Evolutionary conservation across 2,888 invertebrate species (phyloP).

Genomic region (Cephalotes varians): DNA sequence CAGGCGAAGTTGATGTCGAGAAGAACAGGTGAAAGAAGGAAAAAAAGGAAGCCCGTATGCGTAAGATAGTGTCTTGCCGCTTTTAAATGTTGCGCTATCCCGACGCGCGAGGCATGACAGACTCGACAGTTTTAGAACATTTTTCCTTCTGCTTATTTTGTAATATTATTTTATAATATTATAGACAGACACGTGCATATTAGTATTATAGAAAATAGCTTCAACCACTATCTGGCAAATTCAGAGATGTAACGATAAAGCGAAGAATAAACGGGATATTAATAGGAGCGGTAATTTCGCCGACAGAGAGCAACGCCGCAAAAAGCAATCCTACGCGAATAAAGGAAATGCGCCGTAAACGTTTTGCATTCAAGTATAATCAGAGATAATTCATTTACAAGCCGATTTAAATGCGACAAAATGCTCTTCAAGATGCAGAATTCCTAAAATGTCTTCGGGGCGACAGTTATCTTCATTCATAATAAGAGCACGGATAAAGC

Average conservation of each 20-base stretch:
- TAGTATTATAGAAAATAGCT: not conserved
- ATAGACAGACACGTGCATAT: not conserved
- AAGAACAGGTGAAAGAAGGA: not conserved
- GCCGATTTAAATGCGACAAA: slow-evolving; percentile 28
- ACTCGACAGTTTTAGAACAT: not conserved
- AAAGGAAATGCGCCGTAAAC: slow-evolving; percentile 4
- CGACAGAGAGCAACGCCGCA: not conserved
- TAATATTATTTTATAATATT: not conserved
- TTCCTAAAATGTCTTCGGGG: slow-evolving; percentile 15
- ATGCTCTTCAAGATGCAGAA: slow-evolving; percentile 24
- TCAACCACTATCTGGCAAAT: not conserved
- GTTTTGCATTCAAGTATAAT: not conserved
- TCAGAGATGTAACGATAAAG: not conserved
- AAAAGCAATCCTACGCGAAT: slow-evolving; percentile 6
- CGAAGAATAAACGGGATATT: slow-evolving; percentile 5
- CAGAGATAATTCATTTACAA: slow-evolving; percentile 41
- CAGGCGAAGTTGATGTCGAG: slow-evolving; percentile 1
- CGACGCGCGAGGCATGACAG: not conserved
- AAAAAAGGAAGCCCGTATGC: not conserved
- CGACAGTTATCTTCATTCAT: slow-evolving; percentile 33
- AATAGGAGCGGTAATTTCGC: not conserved
- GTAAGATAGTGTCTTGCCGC: not conserved
- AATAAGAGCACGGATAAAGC: not conserved
- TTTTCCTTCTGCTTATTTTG: not conserved
- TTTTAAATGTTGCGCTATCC: not conserved